Percentiles rank a stretch among this genome's conserved stretches.
These are phyloP conservation scores for Sebastes fasciatus DNA, from an alignment of 2,113 vertebrate genomes.

Conservation along the genomic window DNA sequence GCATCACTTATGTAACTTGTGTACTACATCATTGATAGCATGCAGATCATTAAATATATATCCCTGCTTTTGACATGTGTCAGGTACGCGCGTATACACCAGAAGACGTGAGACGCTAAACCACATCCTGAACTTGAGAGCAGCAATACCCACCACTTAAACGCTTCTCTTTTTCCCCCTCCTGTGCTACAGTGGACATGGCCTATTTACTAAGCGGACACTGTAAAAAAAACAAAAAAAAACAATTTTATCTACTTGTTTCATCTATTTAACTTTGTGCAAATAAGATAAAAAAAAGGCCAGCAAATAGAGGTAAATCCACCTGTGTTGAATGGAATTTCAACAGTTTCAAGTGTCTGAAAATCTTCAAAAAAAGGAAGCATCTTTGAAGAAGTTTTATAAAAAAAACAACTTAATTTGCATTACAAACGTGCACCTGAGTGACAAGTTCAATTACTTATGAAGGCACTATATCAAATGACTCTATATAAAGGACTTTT, in stretches of 20 bases:
- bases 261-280: neutral
- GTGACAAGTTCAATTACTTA: neutral
- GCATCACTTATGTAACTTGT: slow-evolving; percentile 14
- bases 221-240: slow-evolving; percentile 4
- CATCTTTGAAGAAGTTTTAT: neutral
- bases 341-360: neutral
- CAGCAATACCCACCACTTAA: slow-evolving; percentile 29
- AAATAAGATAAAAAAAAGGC: neutral
- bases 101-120: neutral
- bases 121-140: slow-evolving; percentile 14
- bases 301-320: neutral
- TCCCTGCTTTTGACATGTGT: slow-evolving; percentile 4
- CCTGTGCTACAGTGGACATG: neutral
- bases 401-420: neutral
- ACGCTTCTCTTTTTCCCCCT: slow-evolving; percentile 13
- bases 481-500: neutral
- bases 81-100: neutral
- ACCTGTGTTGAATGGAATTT: neutral
- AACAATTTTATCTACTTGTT: neutral
- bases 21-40: slow-evolving; percentile 1
- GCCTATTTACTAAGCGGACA: slow-evolving; percentile 12
- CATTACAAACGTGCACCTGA: neutral
- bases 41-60: slow-evolving; percentile 8
- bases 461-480: neutral
- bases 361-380: neutral